Evolutionary conservation across 1,140 invertebrate genomes (phyloP).

Genomic region (Druon quercuslanigerum): DNA sequence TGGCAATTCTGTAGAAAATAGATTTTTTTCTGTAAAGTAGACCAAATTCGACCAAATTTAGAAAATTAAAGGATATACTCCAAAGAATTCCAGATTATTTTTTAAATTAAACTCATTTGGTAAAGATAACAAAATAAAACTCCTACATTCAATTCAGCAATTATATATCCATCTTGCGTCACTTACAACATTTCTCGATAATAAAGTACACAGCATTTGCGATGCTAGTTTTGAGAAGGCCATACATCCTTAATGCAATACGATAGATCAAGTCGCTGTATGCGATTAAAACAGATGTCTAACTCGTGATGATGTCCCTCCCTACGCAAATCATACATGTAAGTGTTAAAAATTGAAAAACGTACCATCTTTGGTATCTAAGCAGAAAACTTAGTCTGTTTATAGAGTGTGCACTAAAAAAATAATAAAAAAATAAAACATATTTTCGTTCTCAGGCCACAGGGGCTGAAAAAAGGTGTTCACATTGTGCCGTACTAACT

Average conservation of each 20-base stretch:
- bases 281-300: not conserved
- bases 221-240: slow-evolving; percentile 1
- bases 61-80: no score
- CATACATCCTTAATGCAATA: slow-evolving; percentile 3
- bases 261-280: not conserved
- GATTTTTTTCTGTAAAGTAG: no score
- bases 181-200: slow-evolving; percentile 1
- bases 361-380: slow-evolving; percentile 2
- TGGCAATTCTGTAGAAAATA: no score
- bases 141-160: not conserved
- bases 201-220: not conserved
- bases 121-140: slow-evolving; percentile 37
- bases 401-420: slow-evolving; percentile 1
- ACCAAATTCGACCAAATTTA: no score
- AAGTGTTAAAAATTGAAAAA: slow-evolving; percentile 11
- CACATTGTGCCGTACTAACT: not conserved
- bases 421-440: not conserved
- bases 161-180: not conserved
- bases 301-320: not conserved
- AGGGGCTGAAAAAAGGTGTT: not conserved
- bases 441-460: not conserved
- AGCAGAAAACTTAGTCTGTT: not conserved
- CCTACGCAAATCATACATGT: not conserved
- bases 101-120: no score
- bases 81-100: no score